These are phyloP conservation scores for Chymomyza costata DNA, from an alignment of 1,140 invertebrate species.

Conservation along the genomic window DNA sequence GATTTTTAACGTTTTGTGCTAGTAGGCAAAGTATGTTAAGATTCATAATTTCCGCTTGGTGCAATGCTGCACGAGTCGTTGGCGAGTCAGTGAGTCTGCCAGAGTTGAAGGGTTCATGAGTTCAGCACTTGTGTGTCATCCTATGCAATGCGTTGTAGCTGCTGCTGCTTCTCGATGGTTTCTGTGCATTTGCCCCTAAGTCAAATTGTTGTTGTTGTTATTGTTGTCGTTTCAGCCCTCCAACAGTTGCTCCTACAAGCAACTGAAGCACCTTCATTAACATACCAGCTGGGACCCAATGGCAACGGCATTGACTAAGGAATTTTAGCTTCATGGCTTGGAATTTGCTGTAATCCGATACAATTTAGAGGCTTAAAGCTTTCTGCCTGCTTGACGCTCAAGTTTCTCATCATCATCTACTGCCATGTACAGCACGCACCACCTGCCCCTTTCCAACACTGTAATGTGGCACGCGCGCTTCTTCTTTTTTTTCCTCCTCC, in stretches of 20 bases:
- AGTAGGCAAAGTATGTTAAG: conserved; percentile 53
- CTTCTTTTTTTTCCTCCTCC: too few species aligned
- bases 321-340: conserved; percentile 66
- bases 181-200: conserved; percentile 56
- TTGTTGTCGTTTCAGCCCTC: conserved; percentile 27
- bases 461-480: too few species aligned
- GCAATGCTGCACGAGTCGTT: too few species aligned
- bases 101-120: conserved; percentile 62
- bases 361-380: conserved; percentile 72
- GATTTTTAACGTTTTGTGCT: conserved; percentile 31
- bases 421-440: too few species aligned
- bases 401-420: conserved; percentile 64
- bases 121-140: conserved; percentile 66
- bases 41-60: conserved; percentile 40
- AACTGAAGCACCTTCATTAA: conserved; percentile 68
- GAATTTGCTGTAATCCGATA: conserved; percentile 72
- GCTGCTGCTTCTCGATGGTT: conserved; percentile 17
- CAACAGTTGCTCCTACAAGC: background rate
- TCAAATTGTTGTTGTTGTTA: conserved; percentile 51
- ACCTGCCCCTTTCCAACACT: too few species aligned
- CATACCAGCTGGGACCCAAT: conserved; percentile 57
- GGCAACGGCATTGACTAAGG: conserved; percentile 50
- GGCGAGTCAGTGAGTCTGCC: conserved; percentile 11
- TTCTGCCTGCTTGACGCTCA: conserved; percentile 70
- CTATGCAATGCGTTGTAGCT: conserved; percentile 5